These are phyloP conservation scores for Molossus molossus DNA, from an alignment of 2,797 vertebrate genomes.

Conservation along the genomic window DNA sequence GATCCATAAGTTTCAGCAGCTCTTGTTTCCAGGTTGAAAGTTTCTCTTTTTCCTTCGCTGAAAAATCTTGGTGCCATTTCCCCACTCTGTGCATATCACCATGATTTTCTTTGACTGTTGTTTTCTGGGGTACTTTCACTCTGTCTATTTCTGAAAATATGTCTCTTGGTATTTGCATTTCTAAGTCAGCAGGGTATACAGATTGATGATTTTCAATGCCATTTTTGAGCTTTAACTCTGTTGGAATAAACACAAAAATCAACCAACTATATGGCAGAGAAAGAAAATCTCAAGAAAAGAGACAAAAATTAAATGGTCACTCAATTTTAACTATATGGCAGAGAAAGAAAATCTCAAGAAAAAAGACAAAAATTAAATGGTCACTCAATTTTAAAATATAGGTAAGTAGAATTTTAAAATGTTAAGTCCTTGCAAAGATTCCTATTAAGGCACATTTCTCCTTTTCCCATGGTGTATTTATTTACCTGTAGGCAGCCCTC, in stretches of 20 bases:
- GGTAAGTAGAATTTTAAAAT: constrained; percentile 34
- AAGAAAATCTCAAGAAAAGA: constrained; percentile 7
- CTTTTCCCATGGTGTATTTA: constrained; percentile 25
- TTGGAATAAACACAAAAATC: constrained; percentile 75
- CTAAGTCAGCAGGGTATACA: constrained; percentile 59
- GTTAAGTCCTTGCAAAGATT: constrained; percentile 55
- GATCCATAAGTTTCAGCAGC: constrained; percentile 80
- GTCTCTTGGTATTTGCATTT: constrained; percentile 56
- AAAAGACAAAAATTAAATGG: constrained; percentile 22
- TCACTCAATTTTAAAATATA: background rate
- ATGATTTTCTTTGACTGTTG: constrained; percentile 75
- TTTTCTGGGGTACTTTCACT: constrained; percentile 66
- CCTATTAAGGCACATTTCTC: background rate
- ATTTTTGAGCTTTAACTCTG: constrained; percentile 68
- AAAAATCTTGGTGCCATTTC: constrained; percentile 62
- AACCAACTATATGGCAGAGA: constrained; percentile 45
- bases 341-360: constrained; percentile 29
- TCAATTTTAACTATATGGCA: background rate
- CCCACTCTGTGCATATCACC: constrained; percentile 5
- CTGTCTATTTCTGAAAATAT: constrained; percentile 47
- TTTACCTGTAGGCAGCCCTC: constrained; percentile 67
- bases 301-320: constrained; percentile 29
- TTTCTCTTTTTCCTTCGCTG: constrained; percentile 72
- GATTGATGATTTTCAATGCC: constrained; percentile 64
- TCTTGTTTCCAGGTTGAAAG: constrained; percentile 79